Evolutionary conservation across 2,113 vertebrate genomes (phyloP), one percentile per base, ranked within the genome.

Genomic region (Lepisosteus osseus): DNA sequence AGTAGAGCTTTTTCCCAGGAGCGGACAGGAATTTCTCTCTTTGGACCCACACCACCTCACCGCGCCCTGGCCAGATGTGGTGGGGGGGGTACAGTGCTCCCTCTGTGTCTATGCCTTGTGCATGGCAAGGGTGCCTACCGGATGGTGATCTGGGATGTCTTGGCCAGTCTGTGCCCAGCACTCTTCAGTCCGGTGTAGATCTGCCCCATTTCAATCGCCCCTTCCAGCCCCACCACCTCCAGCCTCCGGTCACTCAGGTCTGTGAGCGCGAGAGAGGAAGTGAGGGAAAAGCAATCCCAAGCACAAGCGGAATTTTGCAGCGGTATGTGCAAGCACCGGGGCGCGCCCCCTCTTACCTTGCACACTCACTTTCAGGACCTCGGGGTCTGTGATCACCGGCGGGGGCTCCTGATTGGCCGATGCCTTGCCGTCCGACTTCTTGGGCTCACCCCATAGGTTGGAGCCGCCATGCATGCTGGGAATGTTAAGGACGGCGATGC

Each of bases 381-480:
- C 94, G 0, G 93, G 87, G 77, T 97, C 93, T 0, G 92, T 80
- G 74, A 98, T 92, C 70, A 94, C 92, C 14, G 92, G 89, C 0
- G 93, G 91, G 56, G 87, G 79, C 0, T 91, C 86, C 56, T 90
- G 84, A 55, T 72, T 77, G 6, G 77, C 77, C 72, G 75, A 75
- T 64, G 84, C 84, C 73, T 87, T 91, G 1, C 67, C 17, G 6
- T 90, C 86, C 3, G 76, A 70, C 74, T 86, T 94, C 83, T 88
- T 94, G 73, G 91, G 89, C 61, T 97, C 95, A 0, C 96, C 96
- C 96, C 96, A 98, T 51, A 97, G 91, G 83, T 97, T 98, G 76
- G 96, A 97, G 71, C 96, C 96, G 0, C 96, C 96, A 0, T 98
- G 94, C 73, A 91, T 97, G 88, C 96, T 98, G 78, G 96, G 95